Percentiles rank a stretch among this genome's conserved stretches.
phyloP scores from a whole-genome alignment of 2,797 vertebrate species.

The Myotis daubentonii region DNA sequence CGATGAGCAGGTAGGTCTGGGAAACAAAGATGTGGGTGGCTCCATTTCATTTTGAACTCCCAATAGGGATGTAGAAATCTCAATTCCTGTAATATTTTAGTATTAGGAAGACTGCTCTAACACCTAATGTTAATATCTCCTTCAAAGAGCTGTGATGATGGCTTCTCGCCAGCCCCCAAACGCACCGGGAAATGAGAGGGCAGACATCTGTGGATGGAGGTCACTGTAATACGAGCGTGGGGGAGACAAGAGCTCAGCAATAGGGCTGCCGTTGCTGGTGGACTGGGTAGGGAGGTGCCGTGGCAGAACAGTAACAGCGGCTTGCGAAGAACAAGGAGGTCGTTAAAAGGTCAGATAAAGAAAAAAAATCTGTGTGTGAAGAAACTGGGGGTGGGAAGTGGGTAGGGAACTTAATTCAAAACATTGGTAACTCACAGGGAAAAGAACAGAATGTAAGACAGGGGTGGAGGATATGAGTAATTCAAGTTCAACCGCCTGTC shows the following conservation, averaged over 20 bases:
- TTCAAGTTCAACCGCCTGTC: background rate
- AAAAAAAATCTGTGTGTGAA: background rate
- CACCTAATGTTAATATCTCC: background rate
- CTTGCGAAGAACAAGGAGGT: background rate
- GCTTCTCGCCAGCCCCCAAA: background rate
- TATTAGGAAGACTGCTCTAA: background rate
- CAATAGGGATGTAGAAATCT: background rate
- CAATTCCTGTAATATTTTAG: background rate
- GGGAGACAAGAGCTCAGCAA: background rate
- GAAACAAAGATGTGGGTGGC: background rate
- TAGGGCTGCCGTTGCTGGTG: rapidly evolving
- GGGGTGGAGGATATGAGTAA: background rate
- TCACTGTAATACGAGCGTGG: background rate
- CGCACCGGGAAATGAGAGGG: background rate
- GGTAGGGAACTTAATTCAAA: background rate
- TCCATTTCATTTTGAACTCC: background rate
- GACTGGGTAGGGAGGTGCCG: background rate
- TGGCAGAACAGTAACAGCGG: background rate
- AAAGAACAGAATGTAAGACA: background rate
- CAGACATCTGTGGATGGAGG: background rate
- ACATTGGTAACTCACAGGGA: background rate
- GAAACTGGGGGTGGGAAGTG: background rate
- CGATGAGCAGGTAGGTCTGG: background rate
- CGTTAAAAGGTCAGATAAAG: background rate
- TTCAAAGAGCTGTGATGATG: background rate